Evolutionary conservation across 2,113 vertebrate species (phyloP).

Genomic region (Centrocercus urophasianus): DNA sequence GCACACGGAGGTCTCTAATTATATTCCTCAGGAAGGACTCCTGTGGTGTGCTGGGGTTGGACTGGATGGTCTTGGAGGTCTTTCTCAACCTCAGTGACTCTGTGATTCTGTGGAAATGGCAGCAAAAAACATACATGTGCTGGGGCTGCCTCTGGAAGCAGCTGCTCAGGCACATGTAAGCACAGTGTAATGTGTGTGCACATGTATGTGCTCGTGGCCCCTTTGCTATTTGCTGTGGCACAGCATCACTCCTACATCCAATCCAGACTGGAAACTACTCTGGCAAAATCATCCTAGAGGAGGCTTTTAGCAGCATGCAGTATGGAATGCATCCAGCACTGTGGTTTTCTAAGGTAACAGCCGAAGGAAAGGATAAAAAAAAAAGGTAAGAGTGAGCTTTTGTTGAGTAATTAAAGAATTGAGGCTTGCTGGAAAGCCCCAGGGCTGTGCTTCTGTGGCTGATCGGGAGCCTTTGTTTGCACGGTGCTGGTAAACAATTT

Average conservation of each 20-base stretch:
- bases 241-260: rapidly evolving
- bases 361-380: background rate
- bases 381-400: constrained; percentile 6
- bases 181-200: too few species aligned
- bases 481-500: constrained; percentile 54
- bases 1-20: too few species aligned
- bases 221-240: rapidly evolving
- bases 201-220: rapidly evolving
- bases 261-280: background rate
- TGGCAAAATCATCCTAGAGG: background rate
- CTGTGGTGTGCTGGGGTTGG: too few species aligned
- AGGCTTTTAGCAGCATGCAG: constrained; percentile 6
- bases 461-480: constrained; percentile 22
- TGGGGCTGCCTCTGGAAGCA: background rate
- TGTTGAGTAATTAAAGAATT: constrained; percentile 67
- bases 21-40: too few species aligned
- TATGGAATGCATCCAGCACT: constrained; percentile 23
- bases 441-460: constrained; percentile 29
- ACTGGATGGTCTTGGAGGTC: too few species aligned
- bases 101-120: too few species aligned
- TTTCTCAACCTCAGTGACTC: too few species aligned
- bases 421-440: constrained; percentile 40
- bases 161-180: rapidly evolving
- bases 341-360: constrained; percentile 54
- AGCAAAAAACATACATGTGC: rapidly evolving